These are phyloP conservation scores for Aplysina aerophoba DNA, from an alignment of 37 sponge, comb jelly and placozoan species.

Conservation along the genomic window DNA sequence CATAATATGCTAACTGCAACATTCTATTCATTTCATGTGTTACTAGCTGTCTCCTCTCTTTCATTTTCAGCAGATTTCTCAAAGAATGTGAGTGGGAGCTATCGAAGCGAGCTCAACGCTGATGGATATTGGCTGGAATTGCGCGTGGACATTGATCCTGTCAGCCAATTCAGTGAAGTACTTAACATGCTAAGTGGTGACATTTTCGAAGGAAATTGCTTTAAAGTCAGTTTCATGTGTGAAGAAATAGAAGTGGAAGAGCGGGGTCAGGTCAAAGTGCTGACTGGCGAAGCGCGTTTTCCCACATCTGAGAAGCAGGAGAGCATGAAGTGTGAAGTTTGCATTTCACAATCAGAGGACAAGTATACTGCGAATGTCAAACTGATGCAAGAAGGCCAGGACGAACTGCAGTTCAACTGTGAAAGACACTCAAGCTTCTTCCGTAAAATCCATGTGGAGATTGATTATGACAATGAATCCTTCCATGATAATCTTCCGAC, in stretches of 20 bases:
- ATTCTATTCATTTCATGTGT: too few species aligned
- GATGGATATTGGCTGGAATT: not conserved
- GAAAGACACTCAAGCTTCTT: not conserved
- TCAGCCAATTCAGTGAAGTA: not conserved
- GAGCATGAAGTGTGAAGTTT: not conserved
- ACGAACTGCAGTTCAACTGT: not conserved
- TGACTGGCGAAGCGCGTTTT: not conserved
- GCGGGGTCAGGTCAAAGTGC: not conserved
- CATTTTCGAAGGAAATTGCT: not conserved
- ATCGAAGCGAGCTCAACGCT: not conserved
- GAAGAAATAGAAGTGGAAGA: not conserved
- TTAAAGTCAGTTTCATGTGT: not conserved
- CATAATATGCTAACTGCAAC: too few species aligned
- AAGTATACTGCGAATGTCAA: not conserved
- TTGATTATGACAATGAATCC: not conserved
- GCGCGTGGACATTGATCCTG: constrained; percentile 21
- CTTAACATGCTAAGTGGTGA: constrained; percentile 23
- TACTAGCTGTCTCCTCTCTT: too few species aligned
- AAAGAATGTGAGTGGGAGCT: constrained; percentile 4
- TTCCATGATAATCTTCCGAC: not conserved
- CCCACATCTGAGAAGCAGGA: not conserved
- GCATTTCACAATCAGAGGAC: not conserved
- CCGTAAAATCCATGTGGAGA: constrained; percentile 12
- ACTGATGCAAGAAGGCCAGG: not conserved
- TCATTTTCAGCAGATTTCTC: too few species aligned